A percentile compares a stretch with the other conserved stretches of the same genome.
These are phyloP conservation scores for Blastomussa wellsi DNA, from an alignment of 92 coral and sea anemone species.

Conservation along the genomic window DNA sequence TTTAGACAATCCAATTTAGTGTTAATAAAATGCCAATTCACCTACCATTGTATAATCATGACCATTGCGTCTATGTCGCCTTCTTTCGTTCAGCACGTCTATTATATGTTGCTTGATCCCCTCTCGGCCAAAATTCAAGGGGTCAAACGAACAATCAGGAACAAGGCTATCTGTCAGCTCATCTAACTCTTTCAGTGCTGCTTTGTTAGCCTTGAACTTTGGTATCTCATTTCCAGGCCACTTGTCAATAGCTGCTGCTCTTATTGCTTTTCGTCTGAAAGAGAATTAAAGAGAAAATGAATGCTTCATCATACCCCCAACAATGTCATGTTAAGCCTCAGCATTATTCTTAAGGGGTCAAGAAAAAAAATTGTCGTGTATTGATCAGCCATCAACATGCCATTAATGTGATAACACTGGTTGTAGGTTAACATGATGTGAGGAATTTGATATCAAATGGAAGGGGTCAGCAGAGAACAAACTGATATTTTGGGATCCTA, in stretches of 20 bases:
- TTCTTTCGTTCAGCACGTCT: slow-evolving; percentile 36
- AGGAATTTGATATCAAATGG: too few species aligned
- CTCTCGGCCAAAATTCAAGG: slow-evolving; percentile 25
- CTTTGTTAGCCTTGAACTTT: slow-evolving; percentile 17
- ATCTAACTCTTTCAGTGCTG: not conserved
- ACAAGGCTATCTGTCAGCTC: slow-evolving; percentile 16
- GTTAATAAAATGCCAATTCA: not conserved
- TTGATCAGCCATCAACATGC: too few species aligned
- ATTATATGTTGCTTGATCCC: slow-evolving; percentile 33
- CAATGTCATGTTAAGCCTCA: too few species aligned
- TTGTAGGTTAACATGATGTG: not conserved
- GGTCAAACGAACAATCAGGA: slow-evolving; percentile 7
- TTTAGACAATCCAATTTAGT: not conserved
- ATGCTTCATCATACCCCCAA: not conserved
- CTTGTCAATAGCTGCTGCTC: slow-evolving; percentile 20
- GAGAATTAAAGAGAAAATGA: not conserved
- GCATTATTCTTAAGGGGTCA: too few species aligned
- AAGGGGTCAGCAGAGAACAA: too few species aligned
- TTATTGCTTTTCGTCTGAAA: slow-evolving; percentile 17
- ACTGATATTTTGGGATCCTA: too few species aligned
- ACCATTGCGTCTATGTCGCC: slow-evolving; percentile 13
- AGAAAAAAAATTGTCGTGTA: too few species aligned
- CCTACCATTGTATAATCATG: slow-evolving; percentile 25
- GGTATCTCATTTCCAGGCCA: slow-evolving; percentile 44
- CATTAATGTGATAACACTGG: not conserved